Evolutionary conservation across 2,113 vertebrate genomes (phyloP), one percentile per base, ranked within the genome.

Genomic region (Puntigrus tetrazona): DNA sequence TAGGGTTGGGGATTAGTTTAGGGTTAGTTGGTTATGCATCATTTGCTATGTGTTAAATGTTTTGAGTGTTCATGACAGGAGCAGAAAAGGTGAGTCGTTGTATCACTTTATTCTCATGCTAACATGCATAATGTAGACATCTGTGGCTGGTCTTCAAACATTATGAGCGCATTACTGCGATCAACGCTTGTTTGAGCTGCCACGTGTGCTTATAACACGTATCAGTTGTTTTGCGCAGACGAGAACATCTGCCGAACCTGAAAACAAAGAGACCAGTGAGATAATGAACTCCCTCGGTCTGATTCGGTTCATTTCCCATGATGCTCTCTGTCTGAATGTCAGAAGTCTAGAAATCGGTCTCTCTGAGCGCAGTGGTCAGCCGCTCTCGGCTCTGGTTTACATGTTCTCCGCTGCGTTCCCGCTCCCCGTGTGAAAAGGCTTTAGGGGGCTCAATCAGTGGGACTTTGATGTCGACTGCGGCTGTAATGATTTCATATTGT

Each of bases 401-500:
- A 94, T 93, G 38, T 72, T 75, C 74, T 83, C 47, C 41, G 29
- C 86, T 41, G 82, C 27, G 69, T 67, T 87, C 91, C 90, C 50
- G 79, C 88, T 95, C 92, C 91, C 89, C 92, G 92, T 94, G 67
- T 92, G 94, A 94, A 94, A 96, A 95, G 84, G 95, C 95, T 95
- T 92, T 93, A 94, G 94, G 95, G 76, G 84, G 91, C 95, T 96
- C 95, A 95, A 95, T 96, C 96, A 96, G 94, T 91, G 90, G 89
- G 69, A 90, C 95, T 96, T 96, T 96, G 95, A 96, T 96, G 95
- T 96, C 93, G 69, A 94, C 93, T 94, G 95, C 94, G 94, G 95
- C 94, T 94, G 93, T 96, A 96, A 96, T 96, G 96, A 96, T 96
- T 96, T 96, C 95, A 95, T 94, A 96, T 96, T 96, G 96, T 96